phyloP scores from a whole-genome alignment of 2,797 vertebrate genomes.

The Chrosomus eos region DNA sequence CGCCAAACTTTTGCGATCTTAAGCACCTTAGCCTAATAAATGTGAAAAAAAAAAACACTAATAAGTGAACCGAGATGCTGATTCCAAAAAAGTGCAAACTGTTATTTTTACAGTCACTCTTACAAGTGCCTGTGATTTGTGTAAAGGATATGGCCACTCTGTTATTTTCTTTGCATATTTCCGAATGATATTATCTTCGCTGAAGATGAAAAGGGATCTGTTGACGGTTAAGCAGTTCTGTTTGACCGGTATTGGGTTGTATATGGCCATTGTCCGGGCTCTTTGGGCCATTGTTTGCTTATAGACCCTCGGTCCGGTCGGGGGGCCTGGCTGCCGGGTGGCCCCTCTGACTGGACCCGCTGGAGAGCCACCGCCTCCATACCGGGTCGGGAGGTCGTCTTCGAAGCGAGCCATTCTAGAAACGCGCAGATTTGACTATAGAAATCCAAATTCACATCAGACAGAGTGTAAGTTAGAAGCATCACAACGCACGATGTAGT shows the following conservation, averaged over 20 bases:
- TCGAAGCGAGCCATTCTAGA: slow-evolving; percentile 93
- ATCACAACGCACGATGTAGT: slow-evolving; percentile 82
- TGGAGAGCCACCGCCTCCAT: slow-evolving; percentile 85
- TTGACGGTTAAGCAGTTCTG: slow-evolving; percentile 96
- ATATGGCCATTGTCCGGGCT: slow-evolving; percentile 96
- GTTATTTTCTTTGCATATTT: slow-evolving; percentile 99
- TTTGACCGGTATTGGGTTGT: slow-evolving; percentile 97
- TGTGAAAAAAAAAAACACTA: background rate
- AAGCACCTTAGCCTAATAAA: background rate
- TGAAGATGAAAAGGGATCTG: slow-evolving; percentile 97
- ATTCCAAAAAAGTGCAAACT: background rate
- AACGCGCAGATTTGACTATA: slow-evolving; percentile 74
- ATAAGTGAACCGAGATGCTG: background rate
- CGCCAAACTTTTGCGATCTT: slow-evolving; percentile 6
- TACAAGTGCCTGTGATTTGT: background rate
- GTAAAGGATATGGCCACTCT: slow-evolving; percentile 98
- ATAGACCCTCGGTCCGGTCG: slow-evolving; percentile 85
- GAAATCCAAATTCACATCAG: slow-evolving; percentile 80
- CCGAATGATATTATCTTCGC: slow-evolving; percentile 96
- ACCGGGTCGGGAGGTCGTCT: slow-evolving; percentile 89
- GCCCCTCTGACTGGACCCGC: slow-evolving; percentile 80
- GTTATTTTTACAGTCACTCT: background rate
- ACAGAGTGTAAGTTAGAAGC: slow-evolving; percentile 79
- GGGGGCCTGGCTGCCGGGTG: slow-evolving; percentile 81
- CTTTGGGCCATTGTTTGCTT: slow-evolving; percentile 96